phyloP scores from a whole-genome alignment of 2,797 vertebrate genomes.

The Cyprinodon diabolis region DNA sequence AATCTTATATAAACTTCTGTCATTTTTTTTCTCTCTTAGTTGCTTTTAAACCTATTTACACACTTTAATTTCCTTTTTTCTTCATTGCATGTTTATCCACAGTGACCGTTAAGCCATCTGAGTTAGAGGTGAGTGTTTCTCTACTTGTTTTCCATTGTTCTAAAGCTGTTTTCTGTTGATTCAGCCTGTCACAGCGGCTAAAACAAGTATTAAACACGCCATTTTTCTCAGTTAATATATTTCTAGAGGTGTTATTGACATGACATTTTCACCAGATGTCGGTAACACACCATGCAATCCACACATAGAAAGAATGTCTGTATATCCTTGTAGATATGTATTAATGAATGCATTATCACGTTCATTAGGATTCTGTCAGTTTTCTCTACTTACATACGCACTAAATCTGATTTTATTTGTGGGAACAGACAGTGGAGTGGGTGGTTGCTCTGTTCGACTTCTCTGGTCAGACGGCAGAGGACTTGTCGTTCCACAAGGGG shows the following conservation, averaged over 20 bases:
- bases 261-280: too few species aligned
- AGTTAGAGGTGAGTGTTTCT: conserved; percentile 44
- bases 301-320: too few species aligned
- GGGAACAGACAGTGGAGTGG: conserved; percentile 75
- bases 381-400: background rate
- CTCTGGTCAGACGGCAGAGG: conserved; percentile 86
- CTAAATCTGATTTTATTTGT: background rate
- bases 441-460: conserved; percentile 89
- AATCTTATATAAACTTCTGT: background rate
- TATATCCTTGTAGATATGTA: too few species aligned
- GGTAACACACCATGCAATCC: too few species aligned
- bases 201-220: background rate
- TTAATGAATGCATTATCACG: too few species aligned
- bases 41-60: background rate
- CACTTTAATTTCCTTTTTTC: background rate
- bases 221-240: too few species aligned
- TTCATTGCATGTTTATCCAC: background rate
- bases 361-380: background rate
- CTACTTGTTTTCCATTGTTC: background rate
- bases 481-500: conserved; percentile 88
- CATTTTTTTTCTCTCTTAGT: background rate
- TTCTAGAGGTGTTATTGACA: too few species aligned
- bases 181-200: background rate
- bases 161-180: background rate
- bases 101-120: conserved; percentile 1